Percentiles rank a stretch among this genome's conserved stretches.
phyloP scores from a whole-genome alignment of 2,888 invertebrate genomes.

The Amorpha juglandis region DNA sequence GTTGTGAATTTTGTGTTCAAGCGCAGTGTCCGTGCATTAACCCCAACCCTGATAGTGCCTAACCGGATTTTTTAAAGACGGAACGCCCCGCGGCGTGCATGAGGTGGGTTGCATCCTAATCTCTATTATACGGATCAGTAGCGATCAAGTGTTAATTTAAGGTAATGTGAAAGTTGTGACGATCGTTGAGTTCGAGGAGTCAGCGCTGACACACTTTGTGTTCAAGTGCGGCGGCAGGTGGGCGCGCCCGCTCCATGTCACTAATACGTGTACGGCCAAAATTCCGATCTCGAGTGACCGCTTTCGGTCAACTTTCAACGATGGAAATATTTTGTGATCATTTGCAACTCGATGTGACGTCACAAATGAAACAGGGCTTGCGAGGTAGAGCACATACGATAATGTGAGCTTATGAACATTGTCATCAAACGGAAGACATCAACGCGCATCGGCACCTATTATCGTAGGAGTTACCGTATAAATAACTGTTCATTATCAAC shows the following conservation, averaged over 20 bases:
- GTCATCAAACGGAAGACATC: conserved; percentile 73
- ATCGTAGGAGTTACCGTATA: conserved; percentile 22
- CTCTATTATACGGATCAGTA: conserved; percentile 54
- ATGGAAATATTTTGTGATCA: conserved; percentile 41
- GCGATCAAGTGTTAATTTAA: conserved; percentile 73
- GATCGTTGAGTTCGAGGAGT: conserved; percentile 76
- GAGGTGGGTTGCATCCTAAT: conserved; percentile 62
- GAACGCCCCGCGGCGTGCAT: conserved; percentile 72
- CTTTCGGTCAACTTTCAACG: conserved; percentile 81
- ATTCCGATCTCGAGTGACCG: conserved; percentile 77
- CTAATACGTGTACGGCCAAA: conserved; percentile 74
- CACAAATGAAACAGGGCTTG: neutral
- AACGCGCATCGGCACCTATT: conserved; percentile 63
- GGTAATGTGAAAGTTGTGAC: conserved; percentile 82
- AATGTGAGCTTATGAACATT: conserved; percentile 31
- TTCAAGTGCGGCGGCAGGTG: conserved; percentile 80
- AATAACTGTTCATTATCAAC: conserved; percentile 22
- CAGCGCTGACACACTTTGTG: conserved; percentile 81
- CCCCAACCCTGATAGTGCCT: conserved; percentile 81
- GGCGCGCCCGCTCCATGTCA: conserved; percentile 73
- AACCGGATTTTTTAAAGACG: conserved; percentile 75
- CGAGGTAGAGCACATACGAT: conserved; percentile 19
- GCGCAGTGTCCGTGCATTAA: conserved; percentile 80
- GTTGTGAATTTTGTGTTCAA: conserved; percentile 77
- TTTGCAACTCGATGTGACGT: neutral